A percentile compares a stretch with the other conserved stretches of the same genome.
Conservation (phyloP, 2,797 vertebrate genomes). For the Chelon labrosus region DNA sequence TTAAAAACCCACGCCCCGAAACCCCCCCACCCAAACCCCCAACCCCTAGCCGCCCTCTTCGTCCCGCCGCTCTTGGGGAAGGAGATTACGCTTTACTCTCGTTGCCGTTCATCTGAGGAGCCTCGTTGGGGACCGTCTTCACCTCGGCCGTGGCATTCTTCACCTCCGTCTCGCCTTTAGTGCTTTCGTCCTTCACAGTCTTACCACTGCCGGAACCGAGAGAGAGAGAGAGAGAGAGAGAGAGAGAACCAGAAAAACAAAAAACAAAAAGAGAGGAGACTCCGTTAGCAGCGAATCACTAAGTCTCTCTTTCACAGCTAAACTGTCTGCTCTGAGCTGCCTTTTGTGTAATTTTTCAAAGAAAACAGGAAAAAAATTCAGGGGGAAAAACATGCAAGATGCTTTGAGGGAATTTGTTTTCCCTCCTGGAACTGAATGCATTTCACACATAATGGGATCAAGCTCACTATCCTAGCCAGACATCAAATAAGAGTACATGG, state of each 20-base stretch:
- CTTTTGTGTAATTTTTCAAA: constrained; percentile 71
- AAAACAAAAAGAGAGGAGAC: constrained; percentile 39
- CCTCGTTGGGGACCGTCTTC: constrained; percentile 96
- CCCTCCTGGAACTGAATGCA: constrained; percentile 77
- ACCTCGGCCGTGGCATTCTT: constrained; percentile 91
- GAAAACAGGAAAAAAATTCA: constrained; percentile 37
- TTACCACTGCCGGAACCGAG: constrained; percentile 82
- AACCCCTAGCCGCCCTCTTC: constrained; percentile 8
- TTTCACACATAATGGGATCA: constrained; percentile 84
- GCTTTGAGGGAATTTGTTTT: constrained; percentile 75
- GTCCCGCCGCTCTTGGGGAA: not conserved
- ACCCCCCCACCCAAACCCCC: constrained; percentile 26
- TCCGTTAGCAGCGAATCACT: constrained; percentile 55
- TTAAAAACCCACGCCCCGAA: constrained; percentile 38
- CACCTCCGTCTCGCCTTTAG: constrained; percentile 85
- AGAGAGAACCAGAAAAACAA: not conserved
- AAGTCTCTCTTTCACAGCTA: constrained; percentile 48
- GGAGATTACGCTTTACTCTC: constrained; percentile 96
- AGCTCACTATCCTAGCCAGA: constrained; percentile 70
- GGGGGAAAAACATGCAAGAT: constrained; percentile 60
- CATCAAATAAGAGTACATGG: constrained; percentile 74
- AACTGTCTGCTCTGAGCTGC: constrained; percentile 61
- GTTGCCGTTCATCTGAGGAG: constrained; percentile 93
- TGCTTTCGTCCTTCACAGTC: constrained; percentile 88
- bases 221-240: not conserved